Base-by-base conservation (phyloP, 1,140 invertebrate genomes). In the Dendrolimus punctatus region DNA sequence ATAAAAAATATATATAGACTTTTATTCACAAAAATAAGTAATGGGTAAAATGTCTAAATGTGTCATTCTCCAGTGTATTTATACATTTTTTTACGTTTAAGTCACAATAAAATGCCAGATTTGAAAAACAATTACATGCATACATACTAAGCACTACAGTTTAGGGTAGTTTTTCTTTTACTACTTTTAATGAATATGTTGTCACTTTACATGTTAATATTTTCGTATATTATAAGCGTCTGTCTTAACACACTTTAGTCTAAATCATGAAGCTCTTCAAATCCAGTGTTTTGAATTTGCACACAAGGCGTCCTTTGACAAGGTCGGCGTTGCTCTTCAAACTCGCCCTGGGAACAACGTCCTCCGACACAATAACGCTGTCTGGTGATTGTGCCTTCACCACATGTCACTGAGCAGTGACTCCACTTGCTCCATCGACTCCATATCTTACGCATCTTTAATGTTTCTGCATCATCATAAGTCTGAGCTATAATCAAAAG, bases 361-460 rank as follows among this genome's bases (percentile, higher is more conserved):
- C 80, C 80, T 4, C 64, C 66, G n/a, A 84, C 72, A 46, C 80
- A 84, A 0, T 64, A 8, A 2, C 78, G 64, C 42, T 59, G 54
- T 39, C 80, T 60, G 2, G 54, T 49, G 10, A 73, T 72, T 0
- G 44, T 58, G 0, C 80, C 80, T 2, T 55, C 50, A 0, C 80
- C 80, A 49, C 80, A 84, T 0, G 71, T 77, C 10, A 75, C 73
- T 5, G 78, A 81, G 55, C 80, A 84, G 5, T 59, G 56, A 5
- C 75, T 58, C 80, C 80, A 84, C 52, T 84, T 84, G 23, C 80
- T 72, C 80, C 80, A 84, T n/a, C 76, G 66, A 50, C 80, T 84
- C 80, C 80, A 84, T 5, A 82, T 53, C 52, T 81, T 84, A 10
- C 79, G 71, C 6, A 43, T 41, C n/a, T 62, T 68, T 46, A 69